phyloP scores from a whole-genome alignment of 2,113 vertebrate species.

The Aldabrachelys gigantea region DNA sequence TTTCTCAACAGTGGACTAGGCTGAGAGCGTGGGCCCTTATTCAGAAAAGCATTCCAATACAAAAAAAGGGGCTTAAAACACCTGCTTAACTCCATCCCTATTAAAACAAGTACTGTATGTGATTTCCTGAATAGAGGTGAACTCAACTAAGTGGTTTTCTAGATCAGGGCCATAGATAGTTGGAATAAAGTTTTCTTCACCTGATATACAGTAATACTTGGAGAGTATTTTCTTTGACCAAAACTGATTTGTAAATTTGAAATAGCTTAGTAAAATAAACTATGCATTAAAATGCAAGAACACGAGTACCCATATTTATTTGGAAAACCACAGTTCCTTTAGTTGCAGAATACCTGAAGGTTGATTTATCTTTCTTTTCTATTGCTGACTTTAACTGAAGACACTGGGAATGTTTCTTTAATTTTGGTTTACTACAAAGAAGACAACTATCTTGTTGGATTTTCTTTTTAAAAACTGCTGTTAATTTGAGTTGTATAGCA shows the following conservation, averaged over 20 bases:
- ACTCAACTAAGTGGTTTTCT: not conserved
- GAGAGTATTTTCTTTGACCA: not conserved
- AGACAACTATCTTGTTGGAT: not conserved
- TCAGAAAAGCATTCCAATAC: not conserved
- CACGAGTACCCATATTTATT: not conserved
- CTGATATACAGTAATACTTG: not conserved
- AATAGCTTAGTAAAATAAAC: not conserved
- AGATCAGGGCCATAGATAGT: not conserved
- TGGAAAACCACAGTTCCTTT: not conserved
- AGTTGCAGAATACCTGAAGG: not conserved
- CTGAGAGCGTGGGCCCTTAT: not conserved
- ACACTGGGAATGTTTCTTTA: not conserved
- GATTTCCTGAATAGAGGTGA: not conserved
- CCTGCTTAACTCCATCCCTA: not conserved
- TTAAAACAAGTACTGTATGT: not conserved
- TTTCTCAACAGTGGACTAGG: not conserved
- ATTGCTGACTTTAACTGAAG: not conserved
- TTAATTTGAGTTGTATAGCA: not conserved
- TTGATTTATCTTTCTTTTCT: not conserved
- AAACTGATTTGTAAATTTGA: not conserved
- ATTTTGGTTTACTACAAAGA: not conserved
- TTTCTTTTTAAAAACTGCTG: not conserved
- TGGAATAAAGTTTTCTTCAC: rapidly evolving
- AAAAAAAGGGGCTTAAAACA: not conserved
- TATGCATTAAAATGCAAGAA: not conserved